Percentiles rank a stretch among this genome's conserved stretches.
Conservation (phyloP, 2,797 vertebrate species). For the Scolopax rusticola region DNA sequence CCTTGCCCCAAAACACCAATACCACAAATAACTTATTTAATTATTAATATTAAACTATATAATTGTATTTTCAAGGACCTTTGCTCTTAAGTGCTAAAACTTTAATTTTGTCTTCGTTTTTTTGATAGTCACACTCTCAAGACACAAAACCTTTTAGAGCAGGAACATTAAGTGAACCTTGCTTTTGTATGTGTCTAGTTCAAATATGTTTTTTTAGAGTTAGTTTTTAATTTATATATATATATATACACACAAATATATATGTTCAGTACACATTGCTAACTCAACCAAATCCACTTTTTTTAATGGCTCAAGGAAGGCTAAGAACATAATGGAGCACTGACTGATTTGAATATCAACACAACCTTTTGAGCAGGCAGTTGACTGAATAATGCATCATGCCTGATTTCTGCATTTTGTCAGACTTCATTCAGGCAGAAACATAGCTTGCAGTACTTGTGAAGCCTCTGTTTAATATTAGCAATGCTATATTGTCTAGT, state of each 20-base stretch:
- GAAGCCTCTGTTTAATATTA: background rate
- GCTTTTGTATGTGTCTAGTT: background rate
- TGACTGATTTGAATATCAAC: background rate
- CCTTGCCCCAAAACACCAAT: background rate
- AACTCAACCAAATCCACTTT: background rate
- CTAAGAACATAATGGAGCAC: background rate
- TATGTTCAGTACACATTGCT: background rate
- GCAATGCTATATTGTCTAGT: background rate
- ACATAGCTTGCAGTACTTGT: background rate
- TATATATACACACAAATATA: background rate
- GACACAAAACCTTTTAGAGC: background rate
- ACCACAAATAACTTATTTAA: background rate
- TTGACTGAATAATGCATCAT: background rate
- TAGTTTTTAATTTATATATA: background rate
- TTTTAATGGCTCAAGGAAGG: background rate
- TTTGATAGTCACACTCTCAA: background rate
- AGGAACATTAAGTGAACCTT: background rate
- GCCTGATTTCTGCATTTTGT: background rate
- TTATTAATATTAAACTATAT: background rate
- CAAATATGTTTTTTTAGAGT: background rate
- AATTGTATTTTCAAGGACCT: background rate
- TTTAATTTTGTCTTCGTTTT: background rate
- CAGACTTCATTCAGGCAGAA: background rate
- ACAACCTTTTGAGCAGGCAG: background rate
- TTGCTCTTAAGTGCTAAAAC: background rate